Base-by-base conservation (phyloP, 2,797 vertebrate species). In the Balearica regulorum region DNA sequence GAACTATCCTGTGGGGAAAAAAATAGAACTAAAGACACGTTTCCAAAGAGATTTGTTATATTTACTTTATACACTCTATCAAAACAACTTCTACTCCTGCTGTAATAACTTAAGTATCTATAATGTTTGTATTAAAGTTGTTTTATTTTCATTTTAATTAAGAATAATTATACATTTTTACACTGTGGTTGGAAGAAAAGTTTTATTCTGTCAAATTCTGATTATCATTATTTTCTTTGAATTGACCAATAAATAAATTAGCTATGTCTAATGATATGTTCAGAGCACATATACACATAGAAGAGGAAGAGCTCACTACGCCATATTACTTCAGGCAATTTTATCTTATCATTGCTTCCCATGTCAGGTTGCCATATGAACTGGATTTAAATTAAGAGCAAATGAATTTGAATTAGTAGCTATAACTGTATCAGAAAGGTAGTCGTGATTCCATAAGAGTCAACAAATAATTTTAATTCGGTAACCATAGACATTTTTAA, bases 401-500 rank as follows among this genome's bases (percentile, higher is more conserved):
- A 71, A 9, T 72, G 29, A 20, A 83, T 65, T 86, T 60, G 94
- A 77, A 66, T 64, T 68, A 87, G 44, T 49, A 88, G 11, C 1
- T 55, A 11, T 33, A 60, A 48, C 13, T 72, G 8, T 53, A 65
- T 77, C 44, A 83, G 61, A 78, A 84, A 83, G 31, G 53, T 46
- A 69, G 57, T 57, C 1, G 0, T 85, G 53, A 83, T 64, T 85
- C 12, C 26, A 13, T 87, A 93, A 61, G 24, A 51, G 20, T 35
- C 25, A 91, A 80, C 16, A 83, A 46, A 78, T 81, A 48, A 77
- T 89, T 95, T 75, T 57, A 46, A 83, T 89, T 91, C 8, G 5
- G 9, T 73, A 91, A 19, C 25, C 46, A 76, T 46, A 51, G 12
- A 21, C 2, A 46, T 65, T 90, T 87, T 65, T 4, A 43, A 53